Percentiles rank a stretch among this genome's conserved stretches.
Conservation (phyloP, 2,797 vertebrate species). For the Glyptemys insculpta region DNA sequence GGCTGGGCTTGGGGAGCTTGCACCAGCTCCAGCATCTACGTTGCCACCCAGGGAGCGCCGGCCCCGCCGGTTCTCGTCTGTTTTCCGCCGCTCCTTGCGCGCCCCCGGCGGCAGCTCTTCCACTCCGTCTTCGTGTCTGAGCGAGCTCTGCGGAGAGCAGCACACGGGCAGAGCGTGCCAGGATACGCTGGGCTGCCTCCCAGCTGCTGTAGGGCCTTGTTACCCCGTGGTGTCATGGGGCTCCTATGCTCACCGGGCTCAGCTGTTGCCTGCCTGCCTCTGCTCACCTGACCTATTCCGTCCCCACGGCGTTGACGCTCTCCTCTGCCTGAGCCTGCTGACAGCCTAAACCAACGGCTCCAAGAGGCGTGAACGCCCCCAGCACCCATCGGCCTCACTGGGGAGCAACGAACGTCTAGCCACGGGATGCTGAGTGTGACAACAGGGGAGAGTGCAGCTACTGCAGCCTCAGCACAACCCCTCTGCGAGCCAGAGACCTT, state of each 20-base stretch:
- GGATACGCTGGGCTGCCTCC: rapidly evolving
- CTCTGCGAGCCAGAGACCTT: too few species aligned
- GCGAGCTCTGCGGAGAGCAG: constrained; percentile 76
- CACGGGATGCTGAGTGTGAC: not conserved
- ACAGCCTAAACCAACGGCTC: not conserved
- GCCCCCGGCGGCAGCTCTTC: constrained; percentile 66
- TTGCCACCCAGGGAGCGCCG: constrained; percentile 67
- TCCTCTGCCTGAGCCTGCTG: not conserved
- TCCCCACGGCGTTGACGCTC: too few species aligned
- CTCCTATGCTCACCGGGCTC: not conserved
- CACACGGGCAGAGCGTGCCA: rapidly evolving
- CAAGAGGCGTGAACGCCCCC: not conserved
- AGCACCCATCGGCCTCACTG: not conserved
- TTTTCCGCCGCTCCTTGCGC: constrained; percentile 80
- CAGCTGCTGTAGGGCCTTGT: not conserved
- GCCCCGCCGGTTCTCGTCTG: constrained; percentile 77
- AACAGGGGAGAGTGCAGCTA: not conserved
- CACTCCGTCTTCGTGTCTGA: constrained; percentile 86
- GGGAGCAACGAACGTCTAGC: not conserved
- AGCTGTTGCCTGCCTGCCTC: not conserved
- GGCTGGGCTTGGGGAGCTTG: not conserved
- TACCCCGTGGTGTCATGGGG: not conserved
- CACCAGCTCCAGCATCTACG: not conserved
- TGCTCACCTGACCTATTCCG: not conserved
- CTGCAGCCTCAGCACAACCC: too few species aligned